Base-by-base conservation (phyloP, 1,140 invertebrate species). In the Drosophila rufa region DNA sequence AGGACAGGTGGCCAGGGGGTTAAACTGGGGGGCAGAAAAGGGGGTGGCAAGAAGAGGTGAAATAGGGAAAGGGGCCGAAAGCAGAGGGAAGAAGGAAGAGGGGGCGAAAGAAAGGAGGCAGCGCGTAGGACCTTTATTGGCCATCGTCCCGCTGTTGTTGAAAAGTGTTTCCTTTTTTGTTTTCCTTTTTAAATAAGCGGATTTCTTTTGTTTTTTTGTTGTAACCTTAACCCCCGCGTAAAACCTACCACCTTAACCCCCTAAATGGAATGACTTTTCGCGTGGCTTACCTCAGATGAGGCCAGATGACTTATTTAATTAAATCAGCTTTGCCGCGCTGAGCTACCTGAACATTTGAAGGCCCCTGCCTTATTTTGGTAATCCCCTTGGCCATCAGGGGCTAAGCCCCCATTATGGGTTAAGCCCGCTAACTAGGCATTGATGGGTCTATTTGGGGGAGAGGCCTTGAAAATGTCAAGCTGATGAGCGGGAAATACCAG, bases 231-330 rank as follows among this genome's bases (percentile, higher is more conserved):
- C 42, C 50, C 40, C 42, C 42, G 11, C 30, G 17, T 17, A 36
- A 53, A 53, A 36, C n/a, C 30, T 51, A 46, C 58, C 58, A 7
- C 9, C 43, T 51, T 66, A 66, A 50, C 67, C 79, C 57, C 83
- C 65, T 75, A 89, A 87, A 84, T 80, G 84, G 62, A 87, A 89
- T 89, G 76, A 79, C 84, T 89, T 87, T 87, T 60, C 43, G 57
- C 46, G 71, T 71, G 78, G 84, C 84, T 90, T 89, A 89, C 66
- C 84, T 79, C 42, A 50, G 38, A 70, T 73, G 67, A 74, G 47
- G 64, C 48, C 75, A 69, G 50, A 56, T 89, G 85, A 84, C 80
- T 90, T 81, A 81, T 84, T 89, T 89, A 89, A 89, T 90, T 89
- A 84, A 90, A 89, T 90, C 80, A 75, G 74, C 75, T 60, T 61